Evolutionary conservation across 2,888 invertebrate species (phyloP), one percentile per base, ranked within the genome.

Genomic region (Callyntrura guangdongensis): DNA sequence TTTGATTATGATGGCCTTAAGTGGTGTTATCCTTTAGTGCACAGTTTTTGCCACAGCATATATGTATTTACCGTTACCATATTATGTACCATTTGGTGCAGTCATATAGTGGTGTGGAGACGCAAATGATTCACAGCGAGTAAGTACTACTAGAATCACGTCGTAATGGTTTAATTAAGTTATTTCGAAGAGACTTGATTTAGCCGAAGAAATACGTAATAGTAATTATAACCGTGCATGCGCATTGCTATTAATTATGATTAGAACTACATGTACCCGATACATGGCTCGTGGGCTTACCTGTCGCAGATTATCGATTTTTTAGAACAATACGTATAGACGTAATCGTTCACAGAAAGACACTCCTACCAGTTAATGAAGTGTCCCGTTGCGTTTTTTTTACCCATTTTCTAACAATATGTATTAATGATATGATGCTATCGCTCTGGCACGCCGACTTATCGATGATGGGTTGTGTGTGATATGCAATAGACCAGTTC

Each of bases 211-310:
- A 27, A 12, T 27, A 17, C 17, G 14, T 27, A 67, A 27, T 36
- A 36, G 2, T 27, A 67, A 67, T 67, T 67, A 12, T 8, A 67
- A 27, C 67, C 67, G 14, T 67, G 67, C 27, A 67, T 67, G 27
- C 27, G 12, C 20, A 12, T 49, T 74, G 11, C 36, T 6, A 36
- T 36, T 74, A 74, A 74, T 74, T 74, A 74, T 77, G 8, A 25
- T 25, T 56, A 67, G 47, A 72, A 49, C 53, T 12, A 8, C 9
- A n/a, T 25, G n/a, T 49, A 77, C 49, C 5, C 25, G 56, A 27
- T 67, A 53, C 36, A 36, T 27, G 53, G 77, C 77, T 77, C 77
- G 77, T n/a, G 56, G 25, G 77, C 49, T 61, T 67, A 27, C 67
- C 36, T 36, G 12, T 22, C 64, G 8, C 8, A 49, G 11, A 56